phyloP scores from a whole-genome alignment of 2,888 invertebrate genomes.

The Lycocerus yunnanus region DNA sequence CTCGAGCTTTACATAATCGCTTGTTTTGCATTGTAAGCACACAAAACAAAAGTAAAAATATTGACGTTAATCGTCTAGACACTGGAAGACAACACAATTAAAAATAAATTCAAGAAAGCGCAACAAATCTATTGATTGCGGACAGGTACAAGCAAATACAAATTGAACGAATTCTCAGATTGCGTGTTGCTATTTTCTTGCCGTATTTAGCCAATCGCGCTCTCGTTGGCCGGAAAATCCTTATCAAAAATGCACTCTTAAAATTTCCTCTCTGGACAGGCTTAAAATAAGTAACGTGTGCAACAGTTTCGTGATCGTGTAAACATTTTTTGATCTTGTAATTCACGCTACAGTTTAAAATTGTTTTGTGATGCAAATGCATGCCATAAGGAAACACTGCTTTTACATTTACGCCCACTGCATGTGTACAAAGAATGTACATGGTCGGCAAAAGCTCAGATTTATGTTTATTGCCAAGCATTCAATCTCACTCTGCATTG shows the following conservation, averaged over 20 bases:
- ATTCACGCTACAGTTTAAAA: slow-evolving; percentile 32
- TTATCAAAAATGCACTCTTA: not conserved
- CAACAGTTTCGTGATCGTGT: slow-evolving; percentile 29
- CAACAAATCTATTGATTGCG: slow-evolving; percentile 11
- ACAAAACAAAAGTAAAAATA: not conserved
- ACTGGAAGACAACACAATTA: slow-evolving; percentile 15
- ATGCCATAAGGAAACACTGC: slow-evolving; percentile 44
- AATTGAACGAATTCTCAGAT: slow-evolving; percentile 20
- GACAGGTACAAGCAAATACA: slow-evolving; percentile 16
- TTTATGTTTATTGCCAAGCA: slow-evolving; percentile 40
- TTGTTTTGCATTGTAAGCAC: not conserved
- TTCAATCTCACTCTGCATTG: not conserved
- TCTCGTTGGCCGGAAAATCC: too few relatives aligned
- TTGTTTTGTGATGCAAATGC: slow-evolving; percentile 49
- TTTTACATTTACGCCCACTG: slow-evolving; percentile 46
- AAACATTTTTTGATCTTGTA: slow-evolving; percentile 26
- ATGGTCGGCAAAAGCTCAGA: slow-evolving; percentile 32
- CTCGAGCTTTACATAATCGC: not conserved
- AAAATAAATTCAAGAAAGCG: slow-evolving; percentile 13
- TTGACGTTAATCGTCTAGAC: not conserved
- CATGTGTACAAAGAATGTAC: slow-evolving; percentile 42
- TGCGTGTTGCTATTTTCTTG: not conserved
- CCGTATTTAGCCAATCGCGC: not conserved
- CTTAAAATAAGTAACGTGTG: slow-evolving; percentile 2
- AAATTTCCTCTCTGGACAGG: not conserved